Conservation (phyloP, 2,113 vertebrate species). For the Myrmophylax atrothorax region DNA sequence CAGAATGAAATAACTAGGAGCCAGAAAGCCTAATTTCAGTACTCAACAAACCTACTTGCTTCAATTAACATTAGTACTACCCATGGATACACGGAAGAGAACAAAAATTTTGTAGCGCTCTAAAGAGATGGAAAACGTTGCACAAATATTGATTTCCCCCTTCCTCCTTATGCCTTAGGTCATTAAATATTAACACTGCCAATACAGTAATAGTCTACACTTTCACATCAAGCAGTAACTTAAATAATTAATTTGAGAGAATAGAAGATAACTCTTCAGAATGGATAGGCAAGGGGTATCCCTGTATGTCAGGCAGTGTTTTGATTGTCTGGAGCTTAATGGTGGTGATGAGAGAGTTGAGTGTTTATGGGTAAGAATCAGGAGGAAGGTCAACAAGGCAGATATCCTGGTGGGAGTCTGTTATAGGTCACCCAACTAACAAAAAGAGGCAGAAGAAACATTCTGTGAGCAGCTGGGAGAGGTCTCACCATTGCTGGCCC, state of each 20-base stretch:
- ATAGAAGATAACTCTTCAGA: background rate
- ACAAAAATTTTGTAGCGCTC: background rate
- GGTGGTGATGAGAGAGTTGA: background rate
- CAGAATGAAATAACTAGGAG: background rate
- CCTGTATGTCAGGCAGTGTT: background rate
- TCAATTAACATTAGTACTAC: background rate
- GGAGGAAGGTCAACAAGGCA: background rate
- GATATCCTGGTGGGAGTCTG: background rate
- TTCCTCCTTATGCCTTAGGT: background rate
- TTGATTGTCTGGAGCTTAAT: background rate
- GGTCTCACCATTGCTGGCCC: background rate
- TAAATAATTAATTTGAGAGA: conserved; percentile 51
- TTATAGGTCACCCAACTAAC: background rate
- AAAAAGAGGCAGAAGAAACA: background rate
- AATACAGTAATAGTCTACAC: background rate
- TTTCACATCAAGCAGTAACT: conserved; percentile 6
- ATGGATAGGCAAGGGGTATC: background rate
- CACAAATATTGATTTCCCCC: conserved; percentile 37
- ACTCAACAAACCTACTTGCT: background rate
- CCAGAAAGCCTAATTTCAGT: background rate
- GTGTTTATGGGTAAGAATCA: background rate
- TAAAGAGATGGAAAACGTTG: background rate
- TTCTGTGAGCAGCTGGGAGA: background rate
- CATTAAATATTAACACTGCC: conserved; percentile 45
- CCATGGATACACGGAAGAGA: background rate